Base-by-base conservation (phyloP, 1,140 invertebrate genomes). In the Scaptomyza pallida region DNA sequence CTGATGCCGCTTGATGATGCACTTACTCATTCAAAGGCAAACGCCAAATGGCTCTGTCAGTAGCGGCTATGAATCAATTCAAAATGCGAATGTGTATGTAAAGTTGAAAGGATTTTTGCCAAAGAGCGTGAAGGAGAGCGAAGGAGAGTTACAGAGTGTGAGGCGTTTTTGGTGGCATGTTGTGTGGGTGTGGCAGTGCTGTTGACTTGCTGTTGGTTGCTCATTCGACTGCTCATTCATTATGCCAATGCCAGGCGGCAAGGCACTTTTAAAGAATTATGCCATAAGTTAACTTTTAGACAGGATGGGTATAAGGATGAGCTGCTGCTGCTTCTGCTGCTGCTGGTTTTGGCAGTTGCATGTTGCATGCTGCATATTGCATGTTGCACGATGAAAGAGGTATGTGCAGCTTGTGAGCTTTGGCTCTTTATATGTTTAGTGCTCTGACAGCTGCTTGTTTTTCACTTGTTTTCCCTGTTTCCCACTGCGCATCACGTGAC, bases 191-290 rank as follows among this genome's bases (percentile, higher is more conserved):
- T 35, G 74, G 60, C 45, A 76, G 68, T n/a, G n/a, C 68, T 64
- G 73, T 60, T 75, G 68, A 67, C 54, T 77, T 77, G 74, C 55
- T 79, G 74, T 50, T 79, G 72, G 54, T 47, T 75, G 65, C 59
- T 69, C 55, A 52, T 61, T 64, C 55, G 59, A 68, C 73, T 69
- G 72, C 80, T 85, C 69, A 85, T 85, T 85, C 81, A 85, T 85
- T 85, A 85, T 86, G 80, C 80, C 80, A 85, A 86, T 79, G 73
- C 63, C 80, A 85, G 77, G 76, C 62, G 63, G 59, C 69, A 48
- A n/a, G 43, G 43, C 54, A 68, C 56, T 65, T 79, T 76, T 59
- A 86, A 80, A 85, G 80, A 70, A 86, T 85, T 85, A 85, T 79
- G 80, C 80, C 65, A 86, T 85, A 86, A 85, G 80, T 86, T 76